Base-by-base conservation (phyloP, 2,888 invertebrate species). In the Oligia latruncula region DNA sequence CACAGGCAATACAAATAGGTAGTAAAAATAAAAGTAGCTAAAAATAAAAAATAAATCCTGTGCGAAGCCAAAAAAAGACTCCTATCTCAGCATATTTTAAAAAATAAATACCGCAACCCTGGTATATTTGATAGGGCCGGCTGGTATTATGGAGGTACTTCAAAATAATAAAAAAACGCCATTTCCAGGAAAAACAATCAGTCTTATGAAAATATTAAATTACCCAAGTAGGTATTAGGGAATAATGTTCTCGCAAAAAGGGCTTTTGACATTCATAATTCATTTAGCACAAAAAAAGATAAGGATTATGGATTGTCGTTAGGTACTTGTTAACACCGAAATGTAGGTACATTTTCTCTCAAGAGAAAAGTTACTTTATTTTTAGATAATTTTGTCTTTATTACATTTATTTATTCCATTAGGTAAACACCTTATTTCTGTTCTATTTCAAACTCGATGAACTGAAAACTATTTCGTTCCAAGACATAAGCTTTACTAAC, bases 221-320 rank as follows among this genome's bases (percentile, higher is more conserved):
- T 74, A 70, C 6, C 20, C 49, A 49, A 49, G 20, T 20, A 52
- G 52, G 20, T 52, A 29, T 46, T 70, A 71, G 29, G n/a, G 43
- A 35, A 73, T 58, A 17, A 72, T 20, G 15, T 73, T 74, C 35
- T 46, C 35, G 15, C n/a, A 58, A 67, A 71, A 67, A 65, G 4
- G 13, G 8, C 13, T 55, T 71, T 80, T 71, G 43, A 60, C 49
- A 75, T 65, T 75, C 52, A 80, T 84, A 71, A 74, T 80, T 74
- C 64, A 80, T 64, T 80, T 64, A 71, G 35, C 35, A 80, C 43
- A 60, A 52, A 62, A 62, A 55, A 65, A 66, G 49, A 64, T 67
- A 71, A 74, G 55, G 40, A 71, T 60, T 80, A 74, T 67, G n/a
- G 62, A 80, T 84, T 46, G 43, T 64, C 58, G 49, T 52, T 66